Conservation (phyloP, 2,888 invertebrate species). For the Malachius bipustulatus region DNA sequence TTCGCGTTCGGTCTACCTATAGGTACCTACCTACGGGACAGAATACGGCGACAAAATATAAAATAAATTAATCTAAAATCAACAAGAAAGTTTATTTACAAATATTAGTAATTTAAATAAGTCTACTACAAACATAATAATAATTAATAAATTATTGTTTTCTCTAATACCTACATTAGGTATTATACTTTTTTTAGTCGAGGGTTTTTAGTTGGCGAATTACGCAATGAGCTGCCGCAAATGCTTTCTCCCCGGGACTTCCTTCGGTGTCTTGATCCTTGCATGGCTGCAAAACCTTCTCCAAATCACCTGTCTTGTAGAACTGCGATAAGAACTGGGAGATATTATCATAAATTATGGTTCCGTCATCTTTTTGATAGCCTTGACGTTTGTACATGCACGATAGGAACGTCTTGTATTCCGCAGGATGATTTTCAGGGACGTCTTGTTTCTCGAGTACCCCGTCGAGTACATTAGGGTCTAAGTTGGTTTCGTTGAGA, state of each 20-base stretch:
- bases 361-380: slow-evolving; percentile 24
- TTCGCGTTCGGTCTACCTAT: no score
- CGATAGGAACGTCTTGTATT: slow-evolving; percentile 25
- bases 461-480: background rate
- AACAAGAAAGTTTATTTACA: no score
- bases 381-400: slow-evolving; percentile 30
- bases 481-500: background rate
- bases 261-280: slow-evolving; percentile 15
- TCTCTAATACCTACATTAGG: slow-evolving; percentile 13
- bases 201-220: slow-evolving; percentile 8
- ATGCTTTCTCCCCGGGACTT: slow-evolving; percentile 13
- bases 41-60: no score
- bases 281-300: slow-evolving; percentile 13
- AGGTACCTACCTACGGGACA: no score
- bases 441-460: background rate
- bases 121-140: no score
- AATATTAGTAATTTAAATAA: no score
- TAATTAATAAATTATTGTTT: no score
- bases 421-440: slow-evolving; percentile 10
- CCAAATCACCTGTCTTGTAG: slow-evolving; percentile 16
- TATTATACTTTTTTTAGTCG: slow-evolving; percentile 10
- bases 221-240: no score
- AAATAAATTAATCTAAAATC: no score
- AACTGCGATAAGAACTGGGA: slow-evolving; percentile 21
- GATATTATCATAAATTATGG: slow-evolving; percentile 26